A percentile compares a stretch with the other conserved stretches of the same genome.
Conservation (phyloP, 1,140 invertebrate genomes). For the Aphaenogaster floridana region DNA sequence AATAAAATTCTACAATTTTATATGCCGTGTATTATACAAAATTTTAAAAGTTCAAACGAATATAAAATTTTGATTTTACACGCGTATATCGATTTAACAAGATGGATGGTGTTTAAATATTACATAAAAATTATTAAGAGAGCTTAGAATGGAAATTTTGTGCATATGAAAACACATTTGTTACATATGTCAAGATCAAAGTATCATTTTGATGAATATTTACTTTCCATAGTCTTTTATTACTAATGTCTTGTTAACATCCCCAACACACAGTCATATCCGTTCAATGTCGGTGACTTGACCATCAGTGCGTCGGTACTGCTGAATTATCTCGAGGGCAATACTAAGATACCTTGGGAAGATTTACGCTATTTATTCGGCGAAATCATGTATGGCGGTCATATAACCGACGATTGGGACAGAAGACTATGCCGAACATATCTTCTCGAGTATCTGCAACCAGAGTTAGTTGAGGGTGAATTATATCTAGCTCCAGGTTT, state of each 20-base stretch:
- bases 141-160: background rate
- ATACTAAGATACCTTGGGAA: conserved; percentile 96
- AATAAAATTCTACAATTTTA: background rate
- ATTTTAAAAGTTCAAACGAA: background rate
- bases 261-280: conserved; percentile 85
- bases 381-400: conserved; percentile 99
- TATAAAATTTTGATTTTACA: background rate
- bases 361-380: conserved; percentile 97
- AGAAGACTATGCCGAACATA: conserved; percentile 95
- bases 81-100: background rate
- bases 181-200: background rate
- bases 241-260: background rate
- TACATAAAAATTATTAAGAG: background rate
- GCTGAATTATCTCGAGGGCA: conserved; percentile 97
- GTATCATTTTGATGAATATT: background rate
- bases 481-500: conserved; percentile 94
- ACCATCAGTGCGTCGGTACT: conserved; percentile 97
- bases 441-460: conserved; percentile 95
- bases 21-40: background rate
- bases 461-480: conserved; percentile 95
- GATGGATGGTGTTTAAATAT: background rate
- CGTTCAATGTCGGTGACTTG: conserved; percentile 94
- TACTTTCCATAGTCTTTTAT: background rate
- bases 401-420: conserved; percentile 99
- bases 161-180: background rate